Evolutionary conservation across 2,797 vertebrate species (phyloP).

Genomic region (Dallia pectoralis): DNA sequence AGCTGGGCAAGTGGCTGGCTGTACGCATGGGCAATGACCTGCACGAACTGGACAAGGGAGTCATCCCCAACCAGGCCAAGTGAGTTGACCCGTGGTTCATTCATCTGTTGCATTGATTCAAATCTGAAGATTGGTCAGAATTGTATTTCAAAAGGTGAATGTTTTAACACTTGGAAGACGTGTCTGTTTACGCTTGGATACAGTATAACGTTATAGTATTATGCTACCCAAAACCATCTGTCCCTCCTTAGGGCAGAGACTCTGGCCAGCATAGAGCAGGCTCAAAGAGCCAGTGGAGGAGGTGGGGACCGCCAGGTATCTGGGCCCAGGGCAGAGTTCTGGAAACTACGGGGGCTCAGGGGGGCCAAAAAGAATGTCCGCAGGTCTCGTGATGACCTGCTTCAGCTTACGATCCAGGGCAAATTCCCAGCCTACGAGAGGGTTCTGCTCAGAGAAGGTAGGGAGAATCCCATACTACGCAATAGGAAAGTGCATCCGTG

Average conservation of each 20-base stretch:
- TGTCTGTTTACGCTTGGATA: no score
- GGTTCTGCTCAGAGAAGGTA: constrained; percentile 91
- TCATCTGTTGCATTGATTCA: not conserved
- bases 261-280: constrained; percentile 81
- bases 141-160: not conserved
- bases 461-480: not conserved
- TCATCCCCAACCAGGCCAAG: constrained; percentile 89
- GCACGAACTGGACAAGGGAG: constrained; percentile 87
- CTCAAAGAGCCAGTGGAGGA: constrained; percentile 66
- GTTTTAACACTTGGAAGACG: not conserved
- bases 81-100: constrained; percentile 45
- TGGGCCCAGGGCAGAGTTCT: constrained; percentile 89
- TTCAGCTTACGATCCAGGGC: constrained; percentile 91
- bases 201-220: not conserved
- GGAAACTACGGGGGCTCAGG: constrained; percentile 92
- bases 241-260: constrained; percentile 82
- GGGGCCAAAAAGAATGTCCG: constrained; percentile 86
- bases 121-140: not conserved
- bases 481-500: not conserved
- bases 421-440: constrained; percentile 92
- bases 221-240: not conserved
- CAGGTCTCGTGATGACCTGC: constrained; percentile 86
- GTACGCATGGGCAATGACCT: constrained; percentile 88
- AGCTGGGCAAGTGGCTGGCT: constrained; percentile 86
- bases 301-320: constrained; percentile 61